Base-by-base conservation (phyloP, 2,113 vertebrate genomes). In the Andinoacara biseriatus region DNA sequence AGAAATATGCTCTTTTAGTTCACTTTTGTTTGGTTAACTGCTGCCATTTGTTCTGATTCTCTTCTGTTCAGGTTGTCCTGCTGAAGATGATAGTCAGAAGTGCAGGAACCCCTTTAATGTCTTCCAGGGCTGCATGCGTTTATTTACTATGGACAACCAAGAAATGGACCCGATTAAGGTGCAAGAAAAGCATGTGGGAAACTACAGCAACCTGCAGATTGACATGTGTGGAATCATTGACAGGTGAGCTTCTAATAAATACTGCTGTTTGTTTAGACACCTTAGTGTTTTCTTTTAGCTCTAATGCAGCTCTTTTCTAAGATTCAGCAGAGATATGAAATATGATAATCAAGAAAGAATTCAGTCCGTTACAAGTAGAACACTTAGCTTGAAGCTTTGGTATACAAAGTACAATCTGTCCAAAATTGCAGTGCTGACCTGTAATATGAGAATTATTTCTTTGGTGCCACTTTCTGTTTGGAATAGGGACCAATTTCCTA, bases 121-220 rank as follows among this genome's bases (percentile, higher is more conserved):
- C 13, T 99, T 99, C 93, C 97, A 98, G 93, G 98, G 98, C 59
- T 99, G 98, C 61, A 97, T 99, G 97, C 93, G 93, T 58, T 96
- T 95, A 49, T 94, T 99, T 85, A 95, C 93, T 8, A 82, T 97
- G 85, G 92, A 90, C 63, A 79, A 90, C 40, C 94, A 90, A 29
- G n/a, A 84, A 46, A 89, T 97, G 67, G 96, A 99, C 79, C 94
- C 99, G 63, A 97, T 97, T 89, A 86, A 91, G 80, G 96, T 99
- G 76, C 98, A 99, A 88, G 95, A 96, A 76, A 96, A 95, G 17
- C 18, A 93, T 57, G 81, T 97, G 4, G 97, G 97, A 33, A 96
- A 96, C 93, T 98, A 97, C 95, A 98, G 96, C 85, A 94, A 96
- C 85, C 95, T 99, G 82, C 97, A 97, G 86, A 95, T 99, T 86